Evolutionary conservation across 1,140 invertebrate species (phyloP).

Genomic region (Hestina assimilis): DNA sequence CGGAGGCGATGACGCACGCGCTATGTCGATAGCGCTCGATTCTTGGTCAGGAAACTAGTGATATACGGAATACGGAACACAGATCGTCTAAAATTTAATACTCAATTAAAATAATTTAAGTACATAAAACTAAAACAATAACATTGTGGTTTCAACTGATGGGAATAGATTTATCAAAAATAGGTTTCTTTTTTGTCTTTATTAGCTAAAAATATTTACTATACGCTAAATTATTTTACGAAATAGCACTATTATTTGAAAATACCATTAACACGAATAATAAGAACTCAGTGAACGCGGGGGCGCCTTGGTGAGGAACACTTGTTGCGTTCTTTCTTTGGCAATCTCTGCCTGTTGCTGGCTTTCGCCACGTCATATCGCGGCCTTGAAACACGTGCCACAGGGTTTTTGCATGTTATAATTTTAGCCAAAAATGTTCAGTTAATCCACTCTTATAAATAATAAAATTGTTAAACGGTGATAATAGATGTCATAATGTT

Average conservation of each 20-base stretch:
- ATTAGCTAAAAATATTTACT: too few relatives aligned
- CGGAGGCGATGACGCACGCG: constrained; percentile 74
- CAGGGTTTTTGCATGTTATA: constrained; percentile 18
- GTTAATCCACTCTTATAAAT: background rate
- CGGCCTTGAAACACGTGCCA: constrained; percentile 62
- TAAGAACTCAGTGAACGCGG: constrained; percentile 26
- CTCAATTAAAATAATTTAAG: background rate
- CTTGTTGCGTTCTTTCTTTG: constrained; percentile 74
- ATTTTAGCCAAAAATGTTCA: background rate
- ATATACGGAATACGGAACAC: constrained; percentile 24
- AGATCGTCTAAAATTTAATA: background rate
- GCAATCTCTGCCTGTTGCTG: constrained; percentile 66
- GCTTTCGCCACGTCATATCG: constrained; percentile 56
- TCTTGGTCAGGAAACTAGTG: constrained; percentile 59
- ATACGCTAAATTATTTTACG: constrained; percentile 1
- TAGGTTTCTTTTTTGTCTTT: too few relatives aligned
- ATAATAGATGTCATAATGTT: constrained; percentile 4
- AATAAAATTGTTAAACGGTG: constrained; percentile 1
- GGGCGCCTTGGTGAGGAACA: constrained; percentile 54
- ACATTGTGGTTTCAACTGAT: too few relatives aligned
- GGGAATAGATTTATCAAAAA: too few relatives aligned
- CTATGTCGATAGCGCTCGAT: constrained; percentile 62
- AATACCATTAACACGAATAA: background rate
- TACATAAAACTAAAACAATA: too few relatives aligned
- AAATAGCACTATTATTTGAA: constrained; percentile 6